Percentiles rank a stretch among this genome's conserved stretches.
Evolutionary conservation across 2,888 invertebrate species (phyloP).

Genomic region (Cosmorhoe ocellata): DNA sequence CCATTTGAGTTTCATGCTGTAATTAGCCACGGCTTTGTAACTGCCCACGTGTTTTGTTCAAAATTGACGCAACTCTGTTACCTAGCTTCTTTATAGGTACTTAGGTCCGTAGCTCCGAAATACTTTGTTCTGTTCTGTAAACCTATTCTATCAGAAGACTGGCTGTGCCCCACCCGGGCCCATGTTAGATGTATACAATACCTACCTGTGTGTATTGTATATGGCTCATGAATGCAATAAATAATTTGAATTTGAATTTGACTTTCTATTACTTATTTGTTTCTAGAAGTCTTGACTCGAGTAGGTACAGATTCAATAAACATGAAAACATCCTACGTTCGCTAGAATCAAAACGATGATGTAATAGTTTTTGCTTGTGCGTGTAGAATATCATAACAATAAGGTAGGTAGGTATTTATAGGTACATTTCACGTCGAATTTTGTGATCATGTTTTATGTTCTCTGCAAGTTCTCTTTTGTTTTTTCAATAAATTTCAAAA

Average conservation of each 20-base stretch:
- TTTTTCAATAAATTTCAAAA: too few species aligned
- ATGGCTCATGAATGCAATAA: too few species aligned
- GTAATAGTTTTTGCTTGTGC: conserved; percentile 9
- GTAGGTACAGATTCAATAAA: not conserved
- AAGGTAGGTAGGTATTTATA: not conserved
- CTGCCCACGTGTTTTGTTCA: conserved; percentile 24
- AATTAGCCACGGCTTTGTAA: conserved; percentile 44
- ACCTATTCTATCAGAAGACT: too few species aligned
- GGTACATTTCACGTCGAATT: conserved; percentile 1
- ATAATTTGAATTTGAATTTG: too few species aligned
- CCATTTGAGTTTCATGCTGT: conserved; percentile 38
- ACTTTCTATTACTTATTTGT: too few species aligned
- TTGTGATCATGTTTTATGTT: not conserved
- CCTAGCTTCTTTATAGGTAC: conserved; percentile 9
- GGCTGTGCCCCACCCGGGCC: too few species aligned
- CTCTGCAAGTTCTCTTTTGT: too few species aligned
- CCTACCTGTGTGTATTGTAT: too few species aligned
- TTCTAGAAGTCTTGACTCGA: too few species aligned
- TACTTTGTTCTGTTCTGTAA: conserved; percentile 26
- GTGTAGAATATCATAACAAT: conserved; percentile 8
- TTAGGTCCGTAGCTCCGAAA: too few species aligned
- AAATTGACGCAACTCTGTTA: conserved; percentile 48
- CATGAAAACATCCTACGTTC: conserved; percentile 6
- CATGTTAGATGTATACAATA: too few species aligned
- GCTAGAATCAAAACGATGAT: conserved; percentile 8